These are phyloP conservation scores for Autographa pulchrina DNA, from an alignment of 2,888 invertebrate species.

Conservation along the genomic window DNA sequence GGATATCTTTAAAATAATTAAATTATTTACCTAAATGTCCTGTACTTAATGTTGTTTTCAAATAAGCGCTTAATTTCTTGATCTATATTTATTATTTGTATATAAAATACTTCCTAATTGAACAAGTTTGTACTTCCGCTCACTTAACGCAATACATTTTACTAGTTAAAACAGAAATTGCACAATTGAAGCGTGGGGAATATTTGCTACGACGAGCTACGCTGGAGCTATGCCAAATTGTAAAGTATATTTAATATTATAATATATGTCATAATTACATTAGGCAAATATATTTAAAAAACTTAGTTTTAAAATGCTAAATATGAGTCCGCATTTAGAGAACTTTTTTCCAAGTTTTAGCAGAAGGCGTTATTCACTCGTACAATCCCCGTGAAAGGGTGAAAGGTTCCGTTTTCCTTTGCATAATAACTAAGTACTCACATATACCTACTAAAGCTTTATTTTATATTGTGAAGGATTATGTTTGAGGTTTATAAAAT, in stretches of 20 bases:
- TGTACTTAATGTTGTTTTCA: no score
- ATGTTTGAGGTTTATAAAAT: background rate
- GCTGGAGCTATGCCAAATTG: slow-evolving; percentile 76
- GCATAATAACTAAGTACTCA: slow-evolving; percentile 26
- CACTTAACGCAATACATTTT: slow-evolving; percentile 45
- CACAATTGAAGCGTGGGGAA: slow-evolving; percentile 55
- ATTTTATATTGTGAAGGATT: slow-evolving; percentile 14
- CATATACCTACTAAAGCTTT: slow-evolving; percentile 9
- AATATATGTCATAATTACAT: slow-evolving; percentile 62
- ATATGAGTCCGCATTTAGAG: slow-evolving; percentile 11
- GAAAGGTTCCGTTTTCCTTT: slow-evolving; percentile 22
- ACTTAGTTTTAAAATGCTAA: slow-evolving; percentile 27
- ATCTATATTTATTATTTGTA: background rate
- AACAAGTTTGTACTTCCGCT: slow-evolving; percentile 28
- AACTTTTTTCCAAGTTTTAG: slow-evolving; percentile 15
- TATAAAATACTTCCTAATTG: slow-evolving; percentile 26
- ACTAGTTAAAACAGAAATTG: slow-evolving; percentile 53
- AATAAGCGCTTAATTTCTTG: background rate
- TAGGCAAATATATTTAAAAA: slow-evolving; percentile 59
- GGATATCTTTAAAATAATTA: no score
- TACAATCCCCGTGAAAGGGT: slow-evolving; percentile 26
- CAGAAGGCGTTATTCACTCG: slow-evolving; percentile 17
- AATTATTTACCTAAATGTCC: no score
- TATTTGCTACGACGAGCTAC: slow-evolving; percentile 55
- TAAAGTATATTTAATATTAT: slow-evolving; percentile 63